These are phyloP conservation scores for Paramormyrops hopkinsi DNA, from an alignment of 2,797 vertebrate species.

Conservation along the genomic window DNA sequence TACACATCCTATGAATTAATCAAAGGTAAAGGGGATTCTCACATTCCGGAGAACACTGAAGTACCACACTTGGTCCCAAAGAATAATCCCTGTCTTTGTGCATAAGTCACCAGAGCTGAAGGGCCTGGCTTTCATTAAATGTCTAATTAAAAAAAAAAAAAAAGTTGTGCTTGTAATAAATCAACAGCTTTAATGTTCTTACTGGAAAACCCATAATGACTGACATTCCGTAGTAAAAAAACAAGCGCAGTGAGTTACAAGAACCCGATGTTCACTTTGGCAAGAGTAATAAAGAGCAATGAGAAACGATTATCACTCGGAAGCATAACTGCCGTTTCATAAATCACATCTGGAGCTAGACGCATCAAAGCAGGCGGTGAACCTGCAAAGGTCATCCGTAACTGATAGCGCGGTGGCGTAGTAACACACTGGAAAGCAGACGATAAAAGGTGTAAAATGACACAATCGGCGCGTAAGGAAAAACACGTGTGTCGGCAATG, in stretches of 20 bases:
- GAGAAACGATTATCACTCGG: neutral
- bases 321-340: neutral
- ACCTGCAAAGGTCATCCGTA: neutral
- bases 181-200: neutral
- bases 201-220: neutral
- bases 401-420: neutral
- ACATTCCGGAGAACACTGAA: neutral
- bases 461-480: neutral
- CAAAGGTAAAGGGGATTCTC: neutral
- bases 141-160: constrained; percentile 4
- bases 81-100: neutral
- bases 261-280: neutral
- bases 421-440: neutral
- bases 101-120: neutral
- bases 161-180: neutral
- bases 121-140: neutral
- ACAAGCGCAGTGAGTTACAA: neutral
- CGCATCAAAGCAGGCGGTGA: neutral
- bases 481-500: constrained; percentile 12
- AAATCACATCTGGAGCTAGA: neutral
- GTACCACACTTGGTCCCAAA: neutral
- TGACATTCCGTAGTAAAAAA: neutral
- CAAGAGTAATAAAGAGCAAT: neutral
- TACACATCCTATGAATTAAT: constrained; percentile 16
- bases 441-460: neutral